Evolutionary conservation across 2,113 vertebrate genomes (phyloP).

Genomic region (Microtus pennsylvanicus): DNA sequence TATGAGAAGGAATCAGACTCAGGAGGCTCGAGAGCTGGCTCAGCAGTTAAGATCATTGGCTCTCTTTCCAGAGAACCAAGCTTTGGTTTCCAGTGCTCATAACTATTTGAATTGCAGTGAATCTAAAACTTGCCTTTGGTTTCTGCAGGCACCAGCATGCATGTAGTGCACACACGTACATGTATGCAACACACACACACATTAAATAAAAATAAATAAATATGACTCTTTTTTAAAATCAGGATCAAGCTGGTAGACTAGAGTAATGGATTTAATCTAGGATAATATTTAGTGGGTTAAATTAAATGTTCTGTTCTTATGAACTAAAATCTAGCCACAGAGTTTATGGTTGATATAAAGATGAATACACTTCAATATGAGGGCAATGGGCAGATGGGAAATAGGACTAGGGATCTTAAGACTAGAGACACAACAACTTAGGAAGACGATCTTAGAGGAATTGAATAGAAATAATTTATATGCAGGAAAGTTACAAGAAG

Average conservation of each 20-base stretch:
- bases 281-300: constrained; percentile 12
- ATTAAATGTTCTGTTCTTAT: constrained; percentile 17
- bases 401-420: constrained; percentile 3
- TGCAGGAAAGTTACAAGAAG: constrained; percentile 7
- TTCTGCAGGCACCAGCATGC: not conserved
- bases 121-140: not conserved
- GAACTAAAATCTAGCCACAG: constrained; percentile 19
- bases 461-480: constrained; percentile 35
- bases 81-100: not conserved
- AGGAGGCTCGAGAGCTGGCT: not conserved
- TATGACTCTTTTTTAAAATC: not conserved
- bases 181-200: not conserved
- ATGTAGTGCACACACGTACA: not conserved
- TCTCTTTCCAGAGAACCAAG: not conserved
- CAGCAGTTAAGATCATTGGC: not conserved
- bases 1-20: not conserved
- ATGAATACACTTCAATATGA: constrained; percentile 19
- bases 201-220: not conserved
- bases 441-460: not conserved
- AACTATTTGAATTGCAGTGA: not conserved
- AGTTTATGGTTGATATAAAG: not conserved
- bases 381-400: not conserved
- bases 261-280: constrained; percentile 53
- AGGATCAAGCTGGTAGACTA: constrained; percentile 6
- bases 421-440: not conserved